A percentile compares a stretch with the other conserved stretches of the same genome.
Evolutionary conservation across 2,797 vertebrate species (phyloP).

Genomic region (Coccyzus lansbergi): DNA sequence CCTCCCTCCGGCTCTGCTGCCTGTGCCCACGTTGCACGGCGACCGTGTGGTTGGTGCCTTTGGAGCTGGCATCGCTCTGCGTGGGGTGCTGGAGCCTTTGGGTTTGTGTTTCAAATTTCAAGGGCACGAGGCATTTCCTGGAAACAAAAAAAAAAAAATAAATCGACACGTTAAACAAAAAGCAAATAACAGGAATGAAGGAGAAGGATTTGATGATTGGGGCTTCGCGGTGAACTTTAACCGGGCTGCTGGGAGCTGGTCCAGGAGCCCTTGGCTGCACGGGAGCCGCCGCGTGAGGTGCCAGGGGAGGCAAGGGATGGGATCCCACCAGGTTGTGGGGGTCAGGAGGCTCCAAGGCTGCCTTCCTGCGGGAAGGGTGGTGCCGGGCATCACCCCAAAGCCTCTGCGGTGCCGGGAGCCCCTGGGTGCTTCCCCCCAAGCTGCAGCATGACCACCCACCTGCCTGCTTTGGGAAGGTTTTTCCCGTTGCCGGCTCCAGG

Average conservation of each 20-base stretch:
- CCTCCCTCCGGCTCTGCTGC: background rate
- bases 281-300: rapidly evolving
- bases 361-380: background rate
- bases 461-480: background rate
- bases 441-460: background rate
- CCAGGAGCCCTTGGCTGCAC: background rate
- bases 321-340: rapidly evolving
- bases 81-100: background rate
- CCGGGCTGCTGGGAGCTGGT: background rate
- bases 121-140: slow-evolving; percentile 67
- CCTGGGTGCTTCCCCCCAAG: background rate
- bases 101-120: slow-evolving; percentile 61
- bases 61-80: background rate
- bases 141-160: slow-evolving; percentile 59
- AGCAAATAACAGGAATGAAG: slow-evolving; percentile 30
- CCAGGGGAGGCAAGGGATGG: background rate
- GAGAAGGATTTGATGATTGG: slow-evolving; percentile 14
- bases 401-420: background rate
- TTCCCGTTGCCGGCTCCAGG: background rate
- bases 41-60: background rate
- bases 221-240: slow-evolving; percentile 10
- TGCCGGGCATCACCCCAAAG: background rate
- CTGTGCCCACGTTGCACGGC: rapidly evolving
- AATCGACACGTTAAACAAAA: slow-evolving; percentile 44
- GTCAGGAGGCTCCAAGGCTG: background rate